Percentiles rank a stretch among this genome's conserved stretches.
Conservation (phyloP, 2,113 vertebrate species). For the Gallinago undulata region DNA sequence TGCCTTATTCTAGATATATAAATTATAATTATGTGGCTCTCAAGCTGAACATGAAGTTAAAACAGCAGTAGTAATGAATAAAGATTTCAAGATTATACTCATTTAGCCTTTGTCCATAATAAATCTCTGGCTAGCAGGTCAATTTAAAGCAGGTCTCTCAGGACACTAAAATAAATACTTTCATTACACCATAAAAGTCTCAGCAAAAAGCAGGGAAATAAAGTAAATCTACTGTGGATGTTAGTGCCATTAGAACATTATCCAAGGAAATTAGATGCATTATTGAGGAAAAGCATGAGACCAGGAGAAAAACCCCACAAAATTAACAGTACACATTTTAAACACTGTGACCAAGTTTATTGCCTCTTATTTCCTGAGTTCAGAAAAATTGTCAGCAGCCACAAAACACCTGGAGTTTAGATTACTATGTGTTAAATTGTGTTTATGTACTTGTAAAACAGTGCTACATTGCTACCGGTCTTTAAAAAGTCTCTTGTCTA, state of each 20-base stretch:
- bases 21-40: constrained; percentile 23
- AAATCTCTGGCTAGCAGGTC: constrained; percentile 20
- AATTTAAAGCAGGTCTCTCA: constrained; percentile 13
- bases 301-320: background rate
- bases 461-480: background rate
- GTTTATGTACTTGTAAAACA: constrained; percentile 53
- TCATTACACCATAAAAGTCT: background rate
- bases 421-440: constrained; percentile 37
- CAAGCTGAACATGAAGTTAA: background rate
- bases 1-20: background rate
- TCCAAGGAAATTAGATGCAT: constrained; percentile 25
- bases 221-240: constrained; percentile 22
- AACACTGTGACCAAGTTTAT: background rate
- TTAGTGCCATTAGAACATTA: constrained; percentile 10
- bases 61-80: constrained; percentile 1
- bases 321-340: constrained; percentile 37
- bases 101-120: constrained; percentile 49
- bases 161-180: constrained; percentile 26
- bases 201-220: constrained; percentile 31
- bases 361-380: constrained; percentile 29
- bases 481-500: constrained; percentile 3
- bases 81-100: constrained; percentile 14
- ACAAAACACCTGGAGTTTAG: constrained; percentile 54
- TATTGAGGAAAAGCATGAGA: background rate
- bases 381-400: constrained; percentile 17